A percentile compares a stretch with the other conserved stretches of the same genome.
These are phyloP conservation scores for Nesoenas mayeri DNA, from an alignment of 2,113 vertebrate genomes.

Conservation along the genomic window DNA sequence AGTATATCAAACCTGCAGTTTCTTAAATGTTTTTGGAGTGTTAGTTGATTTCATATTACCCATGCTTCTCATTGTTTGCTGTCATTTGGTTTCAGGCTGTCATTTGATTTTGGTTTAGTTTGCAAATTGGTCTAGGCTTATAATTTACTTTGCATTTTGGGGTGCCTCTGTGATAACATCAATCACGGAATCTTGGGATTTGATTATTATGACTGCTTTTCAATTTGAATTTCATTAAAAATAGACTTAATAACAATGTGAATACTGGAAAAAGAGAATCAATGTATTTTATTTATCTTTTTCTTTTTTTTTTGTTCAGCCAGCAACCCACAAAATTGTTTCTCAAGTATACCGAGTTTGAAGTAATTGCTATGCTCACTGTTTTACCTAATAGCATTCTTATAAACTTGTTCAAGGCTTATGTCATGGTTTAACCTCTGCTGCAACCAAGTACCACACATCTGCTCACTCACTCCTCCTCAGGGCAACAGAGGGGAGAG, in stretches of 20 bases:
- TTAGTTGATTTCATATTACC: too few relatives aligned
- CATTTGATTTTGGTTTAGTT: too few relatives aligned
- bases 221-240: neutral
- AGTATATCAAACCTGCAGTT: too few relatives aligned
- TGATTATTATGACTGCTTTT: neutral
- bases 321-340: neutral
- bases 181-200: neutral
- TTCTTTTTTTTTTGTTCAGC: neutral
- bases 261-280: neutral
- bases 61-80: too few relatives aligned
- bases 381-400: neutral
- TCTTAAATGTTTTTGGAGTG: too few relatives aligned
- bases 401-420: neutral
- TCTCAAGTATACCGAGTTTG: neutral
- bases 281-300: neutral
- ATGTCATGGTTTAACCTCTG: neutral
- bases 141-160: too few relatives aligned
- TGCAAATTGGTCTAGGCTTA: too few relatives aligned
- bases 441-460: neutral
- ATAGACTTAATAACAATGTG: neutral
- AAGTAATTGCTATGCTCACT: neutral
- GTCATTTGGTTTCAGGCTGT: too few relatives aligned
- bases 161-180: neutral
- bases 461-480: rapidly evolving
- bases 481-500: neutral